phyloP scores from a whole-genome alignment of 2,797 vertebrate species.

The Chanos chanos region DNA sequence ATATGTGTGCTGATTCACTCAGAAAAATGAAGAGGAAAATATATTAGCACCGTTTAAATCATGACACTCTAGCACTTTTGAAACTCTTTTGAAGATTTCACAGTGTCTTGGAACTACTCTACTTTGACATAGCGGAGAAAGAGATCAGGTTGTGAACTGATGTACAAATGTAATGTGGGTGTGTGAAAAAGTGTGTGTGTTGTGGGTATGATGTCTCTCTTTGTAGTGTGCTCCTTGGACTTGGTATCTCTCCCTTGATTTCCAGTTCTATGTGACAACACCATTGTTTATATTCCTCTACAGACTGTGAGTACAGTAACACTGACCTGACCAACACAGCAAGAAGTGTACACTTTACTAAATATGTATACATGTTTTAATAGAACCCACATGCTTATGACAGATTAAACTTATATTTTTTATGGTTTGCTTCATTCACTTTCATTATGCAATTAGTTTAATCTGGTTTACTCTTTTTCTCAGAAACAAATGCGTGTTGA shows the following conservation, averaged over 20 bases:
- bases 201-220: conserved; percentile 22
- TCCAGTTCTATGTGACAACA: conserved; percentile 79
- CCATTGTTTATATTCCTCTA: conserved; percentile 74
- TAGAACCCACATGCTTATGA: too few relatives aligned
- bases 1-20: too few relatives aligned
- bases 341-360: too few relatives aligned
- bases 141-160: neutral
- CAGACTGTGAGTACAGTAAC: conserved; percentile 65
- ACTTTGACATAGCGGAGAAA: too few relatives aligned
- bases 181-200: neutral
- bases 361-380: too few relatives aligned
- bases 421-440: neutral
- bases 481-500: conserved; percentile 68
- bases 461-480: conserved; percentile 21
- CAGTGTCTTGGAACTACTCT: too few relatives aligned
- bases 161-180: neutral
- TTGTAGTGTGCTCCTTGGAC: conserved; percentile 82
- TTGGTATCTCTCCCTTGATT: conserved; percentile 85
- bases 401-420: neutral
- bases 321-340: neutral
- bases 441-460: too few relatives aligned
- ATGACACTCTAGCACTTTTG: too few relatives aligned
- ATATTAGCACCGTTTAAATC: too few relatives aligned
- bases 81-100: too few relatives aligned
- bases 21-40: too few relatives aligned